These are phyloP conservation scores for Montipora sp. DNA, from an alignment of 64 coral and sea anemone genomes.

Conservation along the genomic window DNA sequence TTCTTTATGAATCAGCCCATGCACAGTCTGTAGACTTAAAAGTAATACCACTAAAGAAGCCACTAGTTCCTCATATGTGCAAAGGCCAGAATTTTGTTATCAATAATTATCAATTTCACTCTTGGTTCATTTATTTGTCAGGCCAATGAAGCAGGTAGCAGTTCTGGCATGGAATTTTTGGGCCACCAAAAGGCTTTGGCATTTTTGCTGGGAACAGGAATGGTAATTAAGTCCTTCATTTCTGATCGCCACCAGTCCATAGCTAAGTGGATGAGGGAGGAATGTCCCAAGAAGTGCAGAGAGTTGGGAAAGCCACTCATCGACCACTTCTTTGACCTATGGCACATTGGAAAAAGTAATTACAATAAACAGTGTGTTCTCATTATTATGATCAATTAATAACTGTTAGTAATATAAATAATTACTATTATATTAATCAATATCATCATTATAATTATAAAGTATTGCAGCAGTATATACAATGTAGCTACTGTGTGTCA, in stretches of 20 bases:
- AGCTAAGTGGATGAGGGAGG: constrained; percentile 69
- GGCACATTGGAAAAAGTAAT: constrained; percentile 73
- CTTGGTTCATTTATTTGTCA: not conserved
- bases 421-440: too few species aligned
- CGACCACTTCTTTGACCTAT: constrained; percentile 59
- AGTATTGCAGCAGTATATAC: not conserved
- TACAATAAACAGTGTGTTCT: not conserved
- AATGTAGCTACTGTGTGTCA: not conserved
- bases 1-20: not conserved
- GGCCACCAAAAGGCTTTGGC: constrained; percentile 39
- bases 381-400: not conserved
- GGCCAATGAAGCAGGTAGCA: constrained; percentile 48
- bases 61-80: not conserved
- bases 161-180: constrained; percentile 48
- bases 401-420: not conserved
- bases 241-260: constrained; percentile 56
- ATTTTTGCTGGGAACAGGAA: constrained; percentile 35
- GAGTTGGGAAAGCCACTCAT: constrained; percentile 57
- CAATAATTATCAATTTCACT: not conserved
- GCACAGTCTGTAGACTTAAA: not conserved
- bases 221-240: constrained; percentile 53
- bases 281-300: constrained; percentile 52
- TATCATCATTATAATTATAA: too few species aligned
- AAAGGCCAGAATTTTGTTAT: not conserved
- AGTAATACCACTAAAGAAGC: not conserved